phyloP scores from a whole-genome alignment of 2,888 invertebrate genomes.

The Malachius bipustulatus region DNA sequence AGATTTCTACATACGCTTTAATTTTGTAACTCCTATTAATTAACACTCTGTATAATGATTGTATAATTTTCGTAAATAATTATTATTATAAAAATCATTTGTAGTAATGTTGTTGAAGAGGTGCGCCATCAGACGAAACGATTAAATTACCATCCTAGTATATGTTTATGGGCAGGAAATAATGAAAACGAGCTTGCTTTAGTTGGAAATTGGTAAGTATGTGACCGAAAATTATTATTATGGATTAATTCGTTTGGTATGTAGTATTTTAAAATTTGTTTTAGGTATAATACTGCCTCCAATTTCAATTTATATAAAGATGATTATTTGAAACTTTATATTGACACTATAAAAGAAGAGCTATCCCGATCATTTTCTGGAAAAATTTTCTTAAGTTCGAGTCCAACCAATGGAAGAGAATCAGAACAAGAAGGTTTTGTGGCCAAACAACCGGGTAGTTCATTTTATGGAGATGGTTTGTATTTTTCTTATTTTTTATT shows the following conservation, averaged over 20 bases:
- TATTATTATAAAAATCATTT: too few species aligned
- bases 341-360: conserved; percentile 57
- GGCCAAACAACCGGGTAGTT: conserved; percentile 63
- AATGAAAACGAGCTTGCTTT: conserved; percentile 94
- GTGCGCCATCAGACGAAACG: conserved; percentile 69
- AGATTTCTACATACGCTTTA: too few species aligned
- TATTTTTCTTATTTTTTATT: background rate
- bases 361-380: conserved; percentile 49
- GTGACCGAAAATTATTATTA: too few species aligned
- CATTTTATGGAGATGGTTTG: conserved; percentile 73
- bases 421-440: conserved; percentile 66
- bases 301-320: conserved; percentile 32
- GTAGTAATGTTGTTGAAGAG: conserved; percentile 59
- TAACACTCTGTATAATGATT: too few species aligned
- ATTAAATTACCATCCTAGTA: conserved; percentile 74
- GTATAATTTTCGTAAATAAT: too few species aligned
- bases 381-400: conserved; percentile 65
- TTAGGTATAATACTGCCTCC: conserved; percentile 38
- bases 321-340: conserved; percentile 78
- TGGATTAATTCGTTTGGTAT: too few species aligned
- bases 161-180: conserved; percentile 88
- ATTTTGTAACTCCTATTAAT: too few species aligned
- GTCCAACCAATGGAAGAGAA: conserved; percentile 78
- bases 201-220: conserved; percentile 61
- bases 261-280: conserved; percentile 9